Base-by-base conservation (phyloP, 2,797 vertebrate genomes). In the Macropodus opercularis region DNA sequence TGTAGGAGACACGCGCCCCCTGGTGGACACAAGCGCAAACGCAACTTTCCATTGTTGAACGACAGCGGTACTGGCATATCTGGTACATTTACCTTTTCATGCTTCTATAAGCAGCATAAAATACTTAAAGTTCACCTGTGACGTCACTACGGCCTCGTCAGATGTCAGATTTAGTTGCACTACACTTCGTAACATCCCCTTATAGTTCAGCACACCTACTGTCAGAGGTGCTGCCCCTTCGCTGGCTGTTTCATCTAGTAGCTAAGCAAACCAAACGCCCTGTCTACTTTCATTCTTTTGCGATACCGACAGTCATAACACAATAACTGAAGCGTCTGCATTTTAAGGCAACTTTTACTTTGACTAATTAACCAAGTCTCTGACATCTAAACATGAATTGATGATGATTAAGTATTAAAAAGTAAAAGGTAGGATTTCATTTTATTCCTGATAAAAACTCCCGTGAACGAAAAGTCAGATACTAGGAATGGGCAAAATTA, bases 401-500 rank as follows among this genome's bases (percentile, higher is more conserved):
- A 10, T 42, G 9, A 24, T n/a, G n/a, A n/a, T n/a, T n/a, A n/a
- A 40, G 27, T 36, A 32, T 62, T 27, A 48, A 44, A 52, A 27
- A 34, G 11, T 51, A 38, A 51, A 55, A 4, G 43, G 18, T 47
- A 22, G 22, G 52, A 48, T 17, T 55, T 51, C 2, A 29, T 50
- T 67, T 27, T 24, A 62, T 71, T 61, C 12, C 35, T 49, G 15
- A 62, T 35, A 24, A 13, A 51, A 48, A 60, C n/a, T 23, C 41
- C 18, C 56, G 52, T 36, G 12, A 63, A 57, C 31, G 71, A 66
- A 51, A 74, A 62, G 22, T 63, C 19, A 76, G 70, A 50, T 51
- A 77, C 77, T 68, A 72, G 55, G 40, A 80, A 69, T 27, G 39
- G 44, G 18, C 67, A 36, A 61, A 74, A 75, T 77, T 73, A 89